phyloP scores from a whole-genome alignment of 2,797 vertebrate genomes.

The Sebastes wilsoni region DNA sequence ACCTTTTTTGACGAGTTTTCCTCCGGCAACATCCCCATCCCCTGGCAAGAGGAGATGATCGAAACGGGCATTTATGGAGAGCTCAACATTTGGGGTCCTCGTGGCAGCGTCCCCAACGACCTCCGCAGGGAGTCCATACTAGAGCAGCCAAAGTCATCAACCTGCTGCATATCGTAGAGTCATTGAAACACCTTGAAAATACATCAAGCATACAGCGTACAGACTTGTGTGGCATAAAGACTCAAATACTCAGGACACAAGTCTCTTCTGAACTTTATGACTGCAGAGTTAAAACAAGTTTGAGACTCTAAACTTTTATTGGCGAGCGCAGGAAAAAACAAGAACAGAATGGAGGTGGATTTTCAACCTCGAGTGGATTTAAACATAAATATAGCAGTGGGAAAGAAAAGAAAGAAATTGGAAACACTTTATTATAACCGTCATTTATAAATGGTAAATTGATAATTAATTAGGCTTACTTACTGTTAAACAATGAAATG shows the following conservation, averaged over 20 bases:
- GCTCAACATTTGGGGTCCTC: constrained; percentile 86
- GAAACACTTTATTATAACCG: not conserved
- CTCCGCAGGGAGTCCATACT: constrained; percentile 83
- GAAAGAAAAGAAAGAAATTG: not conserved
- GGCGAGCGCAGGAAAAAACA: not conserved
- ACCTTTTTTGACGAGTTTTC: constrained; percentile 89
- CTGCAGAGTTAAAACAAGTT: constrained; percentile 4
- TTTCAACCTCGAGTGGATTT: constrained; percentile 13
- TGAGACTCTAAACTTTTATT: constrained; percentile 3
- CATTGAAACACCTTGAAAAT: not conserved
- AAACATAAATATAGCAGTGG: constrained; percentile 6
- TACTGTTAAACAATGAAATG: too few relatives aligned
- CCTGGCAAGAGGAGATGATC: constrained; percentile 95
- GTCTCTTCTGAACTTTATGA: constrained; percentile 35
- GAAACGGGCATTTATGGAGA: constrained; percentile 89
- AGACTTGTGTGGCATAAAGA: constrained; percentile 9
- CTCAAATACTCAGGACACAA: constrained; percentile 19
- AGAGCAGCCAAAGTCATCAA: constrained; percentile 86
- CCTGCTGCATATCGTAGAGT: constrained; percentile 84
- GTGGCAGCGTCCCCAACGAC: constrained; percentile 82
- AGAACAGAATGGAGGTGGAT: constrained; percentile 8
- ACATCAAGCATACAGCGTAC: not conserved
- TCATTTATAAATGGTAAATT: too few relatives aligned
- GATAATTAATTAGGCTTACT: too few relatives aligned
- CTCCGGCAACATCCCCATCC: constrained; percentile 88